A percentile compares a stretch with the other conserved stretches of the same genome.
These are phyloP conservation scores for Okapia johnstoni DNA, from an alignment of 2,113 vertebrate genomes.

Conservation along the genomic window DNA sequence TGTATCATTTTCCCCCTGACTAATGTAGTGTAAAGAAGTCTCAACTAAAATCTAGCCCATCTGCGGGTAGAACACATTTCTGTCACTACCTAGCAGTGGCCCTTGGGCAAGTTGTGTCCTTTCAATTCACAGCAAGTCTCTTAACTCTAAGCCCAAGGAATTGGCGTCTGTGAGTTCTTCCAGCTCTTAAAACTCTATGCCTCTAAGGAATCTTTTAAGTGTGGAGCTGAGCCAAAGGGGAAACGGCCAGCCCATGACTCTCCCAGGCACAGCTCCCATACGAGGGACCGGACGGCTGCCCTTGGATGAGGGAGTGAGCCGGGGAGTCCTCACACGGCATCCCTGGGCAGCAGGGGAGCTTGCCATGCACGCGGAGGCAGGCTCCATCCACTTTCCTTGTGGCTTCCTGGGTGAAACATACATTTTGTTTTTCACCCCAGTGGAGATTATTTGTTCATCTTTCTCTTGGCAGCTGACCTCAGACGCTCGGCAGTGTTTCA, in stretches of 20 bases:
- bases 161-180: too few relatives aligned
- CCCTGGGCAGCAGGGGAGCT: not conserved
- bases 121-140: not conserved
- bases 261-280: rapidly evolving
- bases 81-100: rapidly evolving
- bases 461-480: not conserved
- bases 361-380: rapidly evolving
- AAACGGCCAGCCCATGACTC: not conserved
- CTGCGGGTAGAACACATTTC: not conserved
- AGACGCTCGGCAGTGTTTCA: not conserved
- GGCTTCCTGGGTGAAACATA: not conserved
- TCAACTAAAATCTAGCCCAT: rapidly evolving
- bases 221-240: not conserved
- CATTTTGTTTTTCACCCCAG: not conserved
- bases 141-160: not conserved
- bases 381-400: not conserved
- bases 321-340: not conserved
- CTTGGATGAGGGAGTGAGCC: rapidly evolving
- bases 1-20: rapidly evolving
- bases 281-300: not conserved
- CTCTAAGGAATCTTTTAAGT: not conserved
- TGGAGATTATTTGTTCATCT: not conserved
- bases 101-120: not conserved
- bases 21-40: not conserved
- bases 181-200: not conserved